Evolutionary conservation across 2,888 invertebrate species (phyloP).

Genomic region (Bibio marci): DNA sequence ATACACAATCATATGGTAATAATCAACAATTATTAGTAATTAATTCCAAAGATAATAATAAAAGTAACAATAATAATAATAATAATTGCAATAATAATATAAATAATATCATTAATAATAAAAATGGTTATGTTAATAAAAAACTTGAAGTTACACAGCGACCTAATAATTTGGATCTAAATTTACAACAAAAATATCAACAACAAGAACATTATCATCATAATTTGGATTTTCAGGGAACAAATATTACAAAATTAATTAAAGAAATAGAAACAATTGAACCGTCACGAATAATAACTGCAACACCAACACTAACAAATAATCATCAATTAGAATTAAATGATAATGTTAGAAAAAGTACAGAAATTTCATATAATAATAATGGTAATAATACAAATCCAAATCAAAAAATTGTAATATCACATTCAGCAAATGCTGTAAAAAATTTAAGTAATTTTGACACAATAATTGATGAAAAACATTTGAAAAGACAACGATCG

Average conservation of each 20-base stretch:
- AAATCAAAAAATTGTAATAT: constrained; percentile 14
- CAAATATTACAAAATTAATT: no score
- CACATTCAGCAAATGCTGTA: constrained; percentile 15
- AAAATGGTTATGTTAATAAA: constrained; percentile 6
- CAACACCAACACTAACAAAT: not conserved
- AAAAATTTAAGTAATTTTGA: constrained; percentile 20
- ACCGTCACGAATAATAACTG: not conserved
- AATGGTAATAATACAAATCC: constrained; percentile 11
- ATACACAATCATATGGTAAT: no score
- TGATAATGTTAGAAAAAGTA: not conserved
- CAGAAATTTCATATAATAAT: constrained; percentile 1
- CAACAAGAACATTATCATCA: not conserved
- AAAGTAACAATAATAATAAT: no score
- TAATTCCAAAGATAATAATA: no score
- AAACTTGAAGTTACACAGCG: constrained; percentile 10
- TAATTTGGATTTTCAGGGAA: no score
- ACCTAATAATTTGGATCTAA: constrained; percentile 24
- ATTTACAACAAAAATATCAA: constrained; percentile 12
- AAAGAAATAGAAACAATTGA: no score
- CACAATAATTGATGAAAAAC: constrained; percentile 14
- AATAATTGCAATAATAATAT: no score
- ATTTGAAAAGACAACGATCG: constrained; percentile 43
- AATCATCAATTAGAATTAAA: not conserved
- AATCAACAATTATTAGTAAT: no score
- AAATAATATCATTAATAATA: constrained; percentile 1